Conservation (phyloP, 2,888 invertebrate species). For the Drosophila paucipuncta region DNA sequence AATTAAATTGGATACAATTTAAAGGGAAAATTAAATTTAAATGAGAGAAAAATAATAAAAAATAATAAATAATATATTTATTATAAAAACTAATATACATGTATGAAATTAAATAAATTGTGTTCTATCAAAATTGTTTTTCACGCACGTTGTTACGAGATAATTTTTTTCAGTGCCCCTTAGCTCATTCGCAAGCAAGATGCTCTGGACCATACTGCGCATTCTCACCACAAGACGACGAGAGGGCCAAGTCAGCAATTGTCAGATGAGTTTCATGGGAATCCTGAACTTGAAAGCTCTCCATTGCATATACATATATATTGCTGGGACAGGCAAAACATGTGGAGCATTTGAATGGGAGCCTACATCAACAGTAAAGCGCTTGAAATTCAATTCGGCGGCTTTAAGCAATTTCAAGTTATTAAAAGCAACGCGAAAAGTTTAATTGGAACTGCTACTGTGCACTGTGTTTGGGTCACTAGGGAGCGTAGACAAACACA, state of each 20-base stretch:
- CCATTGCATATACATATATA: constrained; percentile 4
- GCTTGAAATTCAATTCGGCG: constrained; percentile 57
- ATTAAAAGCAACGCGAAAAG: constrained; percentile 76
- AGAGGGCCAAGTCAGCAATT: constrained; percentile 17
- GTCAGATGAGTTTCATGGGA: constrained; percentile 7
- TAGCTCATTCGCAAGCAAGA: not conserved
- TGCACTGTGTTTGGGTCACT: constrained; percentile 27
- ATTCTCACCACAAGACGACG: constrained; percentile 62
- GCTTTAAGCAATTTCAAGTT: constrained; percentile 69
- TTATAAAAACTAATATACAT: not conserved
- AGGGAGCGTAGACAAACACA: constrained; percentile 24
- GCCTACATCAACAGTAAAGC: constrained; percentile 54
- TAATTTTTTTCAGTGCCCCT: constrained; percentile 24
- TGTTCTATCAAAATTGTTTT: not conserved
- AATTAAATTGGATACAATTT: not conserved
- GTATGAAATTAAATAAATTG: not conserved
- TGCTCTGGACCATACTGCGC: constrained; percentile 47
- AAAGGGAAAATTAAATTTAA: not conserved
- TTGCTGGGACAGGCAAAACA: constrained; percentile 30
- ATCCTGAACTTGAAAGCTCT: constrained; percentile 48
- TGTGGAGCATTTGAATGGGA: constrained; percentile 37
- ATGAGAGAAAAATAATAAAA: not conserved
- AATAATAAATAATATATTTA: not conserved
- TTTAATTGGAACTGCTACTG: constrained; percentile 67
- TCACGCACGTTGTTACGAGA: not conserved